These are phyloP conservation scores for Montipora sp. DNA, from an alignment of 64 coral and sea anemone species.

Conservation along the genomic window DNA sequence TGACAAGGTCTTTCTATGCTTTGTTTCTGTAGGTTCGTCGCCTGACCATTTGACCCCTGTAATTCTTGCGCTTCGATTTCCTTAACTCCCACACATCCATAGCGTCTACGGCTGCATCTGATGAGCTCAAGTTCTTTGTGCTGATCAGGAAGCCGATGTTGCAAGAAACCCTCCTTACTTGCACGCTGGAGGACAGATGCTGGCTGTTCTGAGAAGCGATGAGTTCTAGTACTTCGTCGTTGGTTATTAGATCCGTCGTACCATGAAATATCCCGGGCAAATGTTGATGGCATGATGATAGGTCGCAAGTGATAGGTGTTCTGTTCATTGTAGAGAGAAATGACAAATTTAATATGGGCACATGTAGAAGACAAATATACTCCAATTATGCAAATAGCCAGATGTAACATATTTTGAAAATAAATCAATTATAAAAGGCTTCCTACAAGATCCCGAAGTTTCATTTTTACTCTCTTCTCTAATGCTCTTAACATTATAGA, in stretches of 20 bases:
- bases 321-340: not conserved
- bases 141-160: constrained; percentile 10
- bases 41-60: constrained; percentile 16
- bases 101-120: constrained; percentile 14
- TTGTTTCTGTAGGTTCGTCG: constrained; percentile 15
- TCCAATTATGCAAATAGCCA: not conserved
- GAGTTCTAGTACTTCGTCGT: not conserved
- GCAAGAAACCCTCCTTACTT: constrained; percentile 4
- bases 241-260: not conserved
- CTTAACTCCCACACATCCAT: constrained; percentile 5
- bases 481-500: too few species aligned
- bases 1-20: constrained; percentile 8
- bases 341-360: not conserved
- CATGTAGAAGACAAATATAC: constrained; percentile 5
- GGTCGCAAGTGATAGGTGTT: not conserved
- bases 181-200: not conserved
- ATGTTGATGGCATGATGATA: constrained; percentile 21
- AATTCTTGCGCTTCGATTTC: not conserved
- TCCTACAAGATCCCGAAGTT: not conserved
- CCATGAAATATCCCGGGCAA: not conserved
- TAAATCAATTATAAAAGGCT: constrained; percentile 1
- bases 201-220: not conserved
- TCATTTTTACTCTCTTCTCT: not conserved
- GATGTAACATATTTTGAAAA: not conserved
- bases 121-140: constrained; percentile 7